Conservation (phyloP, 1,140 invertebrate genomes). For the Euglossa dilemma region DNA sequence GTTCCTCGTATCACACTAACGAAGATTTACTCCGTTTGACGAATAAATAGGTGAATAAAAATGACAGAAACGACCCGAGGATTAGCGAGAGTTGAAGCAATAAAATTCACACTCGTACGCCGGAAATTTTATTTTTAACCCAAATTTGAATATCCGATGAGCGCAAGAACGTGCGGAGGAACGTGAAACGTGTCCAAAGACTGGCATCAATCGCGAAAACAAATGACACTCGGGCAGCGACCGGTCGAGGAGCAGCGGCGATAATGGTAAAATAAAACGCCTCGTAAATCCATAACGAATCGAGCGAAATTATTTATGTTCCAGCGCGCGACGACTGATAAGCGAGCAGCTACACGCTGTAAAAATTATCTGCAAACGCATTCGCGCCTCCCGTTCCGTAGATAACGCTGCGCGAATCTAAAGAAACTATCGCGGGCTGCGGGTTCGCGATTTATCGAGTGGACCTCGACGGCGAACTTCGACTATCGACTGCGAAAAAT, state of each 20-base stretch:
- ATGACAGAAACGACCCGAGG: no score
- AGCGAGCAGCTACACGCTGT: neutral
- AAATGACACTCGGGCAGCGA: neutral
- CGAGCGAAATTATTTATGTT: constrained; percentile 19
- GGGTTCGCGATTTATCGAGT: neutral
- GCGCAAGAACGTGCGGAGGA: no score
- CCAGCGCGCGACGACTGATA: constrained; percentile 1
- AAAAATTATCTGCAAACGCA: constrained; percentile 22
- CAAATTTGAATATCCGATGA: neutral
- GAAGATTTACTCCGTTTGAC: no score
- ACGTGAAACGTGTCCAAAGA: no score
- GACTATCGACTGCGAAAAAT: neutral
- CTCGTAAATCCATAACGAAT: neutral
- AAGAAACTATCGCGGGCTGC: constrained; percentile 10
- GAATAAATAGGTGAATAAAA: no score
- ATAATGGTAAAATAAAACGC: constrained; percentile 1
- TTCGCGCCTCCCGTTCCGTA: neutral
- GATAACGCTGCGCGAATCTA: neutral
- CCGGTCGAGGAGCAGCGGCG: neutral
- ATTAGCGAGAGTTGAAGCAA: no score
- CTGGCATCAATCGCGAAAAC: neutral
- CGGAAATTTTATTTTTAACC: no score
- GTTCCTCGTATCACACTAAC: no score
- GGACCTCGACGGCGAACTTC: neutral
- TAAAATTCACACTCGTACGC: no score